phyloP scores from a whole-genome alignment of 2,888 invertebrate genomes.

The Aleiodes leptofemur region DNA sequence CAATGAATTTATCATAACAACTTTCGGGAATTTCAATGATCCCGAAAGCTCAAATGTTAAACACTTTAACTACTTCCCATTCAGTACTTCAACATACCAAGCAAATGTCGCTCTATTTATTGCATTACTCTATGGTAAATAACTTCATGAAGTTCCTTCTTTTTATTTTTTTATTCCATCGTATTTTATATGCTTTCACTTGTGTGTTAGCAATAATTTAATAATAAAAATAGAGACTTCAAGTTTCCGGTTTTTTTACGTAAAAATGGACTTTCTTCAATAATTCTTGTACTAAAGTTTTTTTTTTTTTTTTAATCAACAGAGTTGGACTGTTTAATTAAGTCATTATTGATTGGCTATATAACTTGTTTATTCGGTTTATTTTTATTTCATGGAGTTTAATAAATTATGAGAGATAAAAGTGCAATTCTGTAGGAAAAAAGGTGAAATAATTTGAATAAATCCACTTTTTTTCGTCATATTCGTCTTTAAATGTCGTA shows the following conservation, averaged over 20 bases:
- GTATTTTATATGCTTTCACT: conserved; percentile 15
- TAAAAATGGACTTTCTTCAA: neutral
- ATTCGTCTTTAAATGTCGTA: too few relatives aligned
- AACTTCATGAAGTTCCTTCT: neutral
- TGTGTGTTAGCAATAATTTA: neutral
- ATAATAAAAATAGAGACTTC: neutral
- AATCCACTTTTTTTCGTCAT: too few relatives aligned
- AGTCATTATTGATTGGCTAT: neutral
- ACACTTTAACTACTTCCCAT: neutral
- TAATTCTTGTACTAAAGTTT: neutral
- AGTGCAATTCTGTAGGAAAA: too few relatives aligned
- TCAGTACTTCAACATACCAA: neutral
- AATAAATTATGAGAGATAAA: too few relatives aligned
- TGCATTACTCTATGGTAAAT: conserved; percentile 12
- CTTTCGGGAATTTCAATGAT: neutral
- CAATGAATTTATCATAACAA: neutral
- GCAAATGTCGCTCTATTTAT: conserved; percentile 10
- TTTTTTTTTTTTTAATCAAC: neutral
- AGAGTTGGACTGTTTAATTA: too few relatives aligned
- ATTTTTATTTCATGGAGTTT: too few relatives aligned
- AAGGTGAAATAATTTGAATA: too few relatives aligned
- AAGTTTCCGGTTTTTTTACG: neutral
- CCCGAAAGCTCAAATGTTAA: neutral
- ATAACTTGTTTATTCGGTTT: neutral
- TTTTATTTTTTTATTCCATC: neutral